These are phyloP conservation scores for Copidosoma aretas DNA, from an alignment of 2,888 invertebrate genomes.

Conservation along the genomic window DNA sequence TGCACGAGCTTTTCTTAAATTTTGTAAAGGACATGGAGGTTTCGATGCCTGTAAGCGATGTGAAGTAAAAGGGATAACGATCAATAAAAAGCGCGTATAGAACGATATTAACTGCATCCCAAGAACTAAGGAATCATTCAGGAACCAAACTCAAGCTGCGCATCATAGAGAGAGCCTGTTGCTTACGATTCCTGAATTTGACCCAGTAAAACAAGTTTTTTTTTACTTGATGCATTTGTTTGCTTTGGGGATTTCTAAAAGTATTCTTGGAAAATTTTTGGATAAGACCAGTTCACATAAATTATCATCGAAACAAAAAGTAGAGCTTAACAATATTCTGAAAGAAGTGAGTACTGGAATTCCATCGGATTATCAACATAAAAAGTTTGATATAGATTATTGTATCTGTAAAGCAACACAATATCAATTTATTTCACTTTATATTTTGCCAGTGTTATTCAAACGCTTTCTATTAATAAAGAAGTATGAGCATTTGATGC, in stretches of 20 bases:
- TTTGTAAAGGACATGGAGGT: conserved; percentile 38
- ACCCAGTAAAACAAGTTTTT: conserved; percentile 38
- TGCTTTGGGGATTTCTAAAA: conserved; percentile 34
- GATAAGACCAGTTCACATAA: not conserved
- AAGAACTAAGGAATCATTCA: conserved; percentile 40
- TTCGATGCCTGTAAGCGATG: conserved; percentile 44
- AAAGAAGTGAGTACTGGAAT: conserved; percentile 34
- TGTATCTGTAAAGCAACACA: conserved; percentile 45
- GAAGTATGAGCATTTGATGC: no score
- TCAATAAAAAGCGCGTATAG: conserved; percentile 35
- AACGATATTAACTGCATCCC: conserved; percentile 26
- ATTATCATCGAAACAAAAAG: not conserved
- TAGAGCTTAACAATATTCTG: conserved; percentile 18
- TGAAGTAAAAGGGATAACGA: conserved; percentile 31
- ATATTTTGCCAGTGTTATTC: no score
- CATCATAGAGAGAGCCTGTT: conserved; percentile 40
- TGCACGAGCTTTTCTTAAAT: conserved; percentile 39
- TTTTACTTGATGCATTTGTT: conserved; percentile 44
- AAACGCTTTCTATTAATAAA: no score
- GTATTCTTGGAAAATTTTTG: conserved; percentile 27
- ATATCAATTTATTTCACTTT: no score
- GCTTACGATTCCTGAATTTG: conserved; percentile 37
- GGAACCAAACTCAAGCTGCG: conserved; percentile 32
- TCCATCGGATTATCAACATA: conserved; percentile 44
- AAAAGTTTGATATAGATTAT: conserved; percentile 33